Base-by-base conservation (phyloP, 2,113 vertebrate genomes). In the Ammodytes dubius region DNA sequence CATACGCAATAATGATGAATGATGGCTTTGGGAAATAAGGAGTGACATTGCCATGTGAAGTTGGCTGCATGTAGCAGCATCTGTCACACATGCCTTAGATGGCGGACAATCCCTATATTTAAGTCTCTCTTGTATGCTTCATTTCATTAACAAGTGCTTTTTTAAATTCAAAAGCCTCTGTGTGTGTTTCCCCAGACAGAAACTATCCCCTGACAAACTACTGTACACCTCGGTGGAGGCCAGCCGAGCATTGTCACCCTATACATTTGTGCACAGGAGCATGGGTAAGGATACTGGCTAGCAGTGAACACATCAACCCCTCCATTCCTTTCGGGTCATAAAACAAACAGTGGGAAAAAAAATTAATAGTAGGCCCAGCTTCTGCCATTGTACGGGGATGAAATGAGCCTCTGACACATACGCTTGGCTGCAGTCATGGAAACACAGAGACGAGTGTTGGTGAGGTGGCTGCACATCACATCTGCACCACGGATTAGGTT, bases 1-100 rank as follows among this genome's bases (percentile, higher is more conserved):
- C 57, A 73, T 76, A 70, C 11, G 60, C 60, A 85, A 73, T 76
- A 81, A 93, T 81, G 66, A 88, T 89, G 88, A 88, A 88, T 81
- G 81, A 91, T 92, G 91, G 87, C 77, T 58, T 54, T 88, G 78
- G 71, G 76, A 93, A 92, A 92, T 86, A 83, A 90, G 57, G 83
- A 84, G 75, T 93, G 89, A 85, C 79, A 35, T 83, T 89, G 78
- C 87, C 78, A 89, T 90, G 71, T 80, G 80, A 82, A 86, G 84
- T 78, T 90, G 89, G 85, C 87, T 79, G 82, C 86, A 3, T 49
- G 83, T 70, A 45, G 73, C 89, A 77, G 81, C 82, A 87, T 81
- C 83, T 86, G 87, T 81, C 89, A 81, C 74, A 85, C 77, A 86
- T 42, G 91, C 75, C 70, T 83, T 63, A 13, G 58, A 82, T 82